These are phyloP conservation scores for Notamacropus eugenii DNA, from an alignment of 2,797 vertebrate genomes.

Conservation along the genomic window DNA sequence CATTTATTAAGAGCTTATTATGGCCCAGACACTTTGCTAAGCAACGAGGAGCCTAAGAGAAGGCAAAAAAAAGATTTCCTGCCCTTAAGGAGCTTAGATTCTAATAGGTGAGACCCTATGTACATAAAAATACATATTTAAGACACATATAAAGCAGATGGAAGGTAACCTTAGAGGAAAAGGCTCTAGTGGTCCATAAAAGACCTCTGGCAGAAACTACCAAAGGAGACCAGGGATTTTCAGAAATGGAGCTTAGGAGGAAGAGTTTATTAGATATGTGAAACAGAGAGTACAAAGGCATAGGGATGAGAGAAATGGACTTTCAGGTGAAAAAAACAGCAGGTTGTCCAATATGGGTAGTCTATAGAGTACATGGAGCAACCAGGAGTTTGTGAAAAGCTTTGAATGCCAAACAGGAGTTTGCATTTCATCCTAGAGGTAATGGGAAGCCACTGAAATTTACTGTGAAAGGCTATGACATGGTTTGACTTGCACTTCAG, in stretches of 20 bases:
- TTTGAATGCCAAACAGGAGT: background rate
- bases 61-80: background rate
- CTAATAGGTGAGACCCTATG: background rate
- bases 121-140: background rate
- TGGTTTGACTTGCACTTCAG: background rate
- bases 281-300: background rate
- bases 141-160: background rate
- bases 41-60: background rate
- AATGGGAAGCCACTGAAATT: background rate
- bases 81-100: background rate
- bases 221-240: background rate
- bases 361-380: background rate
- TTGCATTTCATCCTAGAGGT: background rate
- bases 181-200: background rate
- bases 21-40: background rate
- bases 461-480: background rate
- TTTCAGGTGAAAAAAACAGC: background rate
- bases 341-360: background rate
- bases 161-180: background rate
- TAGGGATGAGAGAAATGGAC: background rate
- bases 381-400: background rate
- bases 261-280: background rate
- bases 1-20: background rate
- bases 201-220: background rate
- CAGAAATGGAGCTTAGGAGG: background rate